These are phyloP conservation scores for Drosophila burlai DNA, from an alignment of 1,140 invertebrate genomes.

Conservation along the genomic window DNA sequence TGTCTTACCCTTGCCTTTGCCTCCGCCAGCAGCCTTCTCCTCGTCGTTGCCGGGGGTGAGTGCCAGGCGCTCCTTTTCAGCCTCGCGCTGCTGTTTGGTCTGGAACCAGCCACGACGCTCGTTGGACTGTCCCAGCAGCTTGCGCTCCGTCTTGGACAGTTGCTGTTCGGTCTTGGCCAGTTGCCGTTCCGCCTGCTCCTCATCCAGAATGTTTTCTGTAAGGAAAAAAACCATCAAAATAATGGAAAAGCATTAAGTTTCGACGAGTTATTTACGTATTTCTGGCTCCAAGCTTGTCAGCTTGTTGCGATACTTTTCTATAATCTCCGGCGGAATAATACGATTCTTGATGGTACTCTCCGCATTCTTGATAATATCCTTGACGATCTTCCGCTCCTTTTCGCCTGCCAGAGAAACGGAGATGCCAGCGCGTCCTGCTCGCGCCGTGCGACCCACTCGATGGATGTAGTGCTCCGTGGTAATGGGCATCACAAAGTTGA, in stretches of 20 bases:
- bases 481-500: constrained; percentile 98
- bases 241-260: no score
- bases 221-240: background rate
- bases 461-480: constrained; percentile 98
- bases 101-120: constrained; percentile 94
- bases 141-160: constrained; percentile 91
- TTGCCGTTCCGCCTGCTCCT: constrained; percentile 94
- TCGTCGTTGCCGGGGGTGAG: constrained; percentile 64
- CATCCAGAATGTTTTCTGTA: constrained; percentile 90
- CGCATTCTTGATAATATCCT: constrained; percentile 95
- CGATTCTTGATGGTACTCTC: constrained; percentile 94
- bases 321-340: constrained; percentile 94
- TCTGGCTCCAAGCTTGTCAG: constrained; percentile 91
- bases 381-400: constrained; percentile 94
- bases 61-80: constrained; percentile 89
- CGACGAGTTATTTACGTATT: constrained; percentile 87
- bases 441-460: constrained; percentile 95
- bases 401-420: constrained; percentile 98
- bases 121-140: constrained; percentile 87
- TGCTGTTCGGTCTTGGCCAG: constrained; percentile 94
- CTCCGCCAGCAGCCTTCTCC: constrained; percentile 65
- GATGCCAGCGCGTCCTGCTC: constrained; percentile 95
- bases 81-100: constrained; percentile 91
- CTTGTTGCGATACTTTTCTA: constrained; percentile 93
- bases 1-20: constrained; percentile 78